Percentiles rank a stretch among this genome's conserved stretches.
Evolutionary conservation across 2,113 vertebrate species (phyloP).

Genomic region (Alligator mississippiensis): DNA sequence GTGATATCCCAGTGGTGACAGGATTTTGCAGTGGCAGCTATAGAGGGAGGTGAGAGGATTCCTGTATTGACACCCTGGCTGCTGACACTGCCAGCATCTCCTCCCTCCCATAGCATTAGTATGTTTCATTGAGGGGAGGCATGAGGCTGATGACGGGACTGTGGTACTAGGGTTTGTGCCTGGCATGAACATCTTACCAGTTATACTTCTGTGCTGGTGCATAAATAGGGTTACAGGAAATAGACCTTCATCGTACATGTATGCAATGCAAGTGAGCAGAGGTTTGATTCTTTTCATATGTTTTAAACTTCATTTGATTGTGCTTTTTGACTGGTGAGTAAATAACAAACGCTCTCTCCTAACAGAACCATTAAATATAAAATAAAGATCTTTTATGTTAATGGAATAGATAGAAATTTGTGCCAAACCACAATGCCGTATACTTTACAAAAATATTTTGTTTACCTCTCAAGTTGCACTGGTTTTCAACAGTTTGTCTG

Average conservation of each 20-base stretch:
- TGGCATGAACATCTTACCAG: too few relatives aligned
- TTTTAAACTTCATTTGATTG: neutral
- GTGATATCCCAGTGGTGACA: too few relatives aligned
- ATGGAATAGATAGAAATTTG: neutral
- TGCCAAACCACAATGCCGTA: neutral
- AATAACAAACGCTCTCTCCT: neutral
- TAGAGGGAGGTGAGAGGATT: too few relatives aligned
- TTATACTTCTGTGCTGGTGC: neutral
- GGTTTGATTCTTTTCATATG: neutral
- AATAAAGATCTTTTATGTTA: neutral
- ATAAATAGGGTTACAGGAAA: neutral
- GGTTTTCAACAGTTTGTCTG: conserved; percentile 86
- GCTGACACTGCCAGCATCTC: too few relatives aligned
- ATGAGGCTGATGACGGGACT: too few relatives aligned
- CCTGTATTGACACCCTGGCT: too few relatives aligned
- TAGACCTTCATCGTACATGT: neutral
- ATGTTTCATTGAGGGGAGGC: too few relatives aligned
- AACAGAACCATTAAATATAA: neutral
- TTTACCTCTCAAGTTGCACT: conserved; percentile 89
- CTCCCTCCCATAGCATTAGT: too few relatives aligned
- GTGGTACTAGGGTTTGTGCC: too few relatives aligned
- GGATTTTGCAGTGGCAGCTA: too few relatives aligned
- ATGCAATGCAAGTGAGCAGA: neutral
- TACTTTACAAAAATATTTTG: neutral
- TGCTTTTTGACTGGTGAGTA: neutral